Percentiles rank a stretch among this genome's conserved stretches.
phyloP scores from a whole-genome alignment of 1,140 invertebrate genomes.

The Rhizoglyphus robini region DNA sequence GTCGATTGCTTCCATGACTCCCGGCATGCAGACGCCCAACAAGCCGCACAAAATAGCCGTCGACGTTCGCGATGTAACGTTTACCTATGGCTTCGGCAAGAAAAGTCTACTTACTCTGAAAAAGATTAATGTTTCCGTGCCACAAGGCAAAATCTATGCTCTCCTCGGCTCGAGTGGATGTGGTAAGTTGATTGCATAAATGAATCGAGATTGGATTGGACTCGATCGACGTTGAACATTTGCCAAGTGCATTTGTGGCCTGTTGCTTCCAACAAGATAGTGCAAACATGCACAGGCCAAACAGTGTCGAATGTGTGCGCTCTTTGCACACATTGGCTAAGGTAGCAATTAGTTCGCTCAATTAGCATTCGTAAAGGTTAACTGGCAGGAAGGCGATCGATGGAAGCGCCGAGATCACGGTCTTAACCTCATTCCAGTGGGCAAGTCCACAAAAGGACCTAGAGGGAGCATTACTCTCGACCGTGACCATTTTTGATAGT shows the following conservation, averaged over 20 bases:
- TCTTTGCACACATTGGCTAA: neutral
- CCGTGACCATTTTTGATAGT: too few species aligned
- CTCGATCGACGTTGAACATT: neutral
- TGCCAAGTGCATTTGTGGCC: too few species aligned
- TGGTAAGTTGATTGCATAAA: slow-evolving; percentile 43
- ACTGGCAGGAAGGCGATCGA: slow-evolving; percentile 4
- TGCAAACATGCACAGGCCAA: too few species aligned
- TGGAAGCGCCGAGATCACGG: slow-evolving; percentile 8
- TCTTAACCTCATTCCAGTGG: neutral
- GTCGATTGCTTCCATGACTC: neutral
- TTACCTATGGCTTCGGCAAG: slow-evolving; percentile 21
- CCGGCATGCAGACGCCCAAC: neutral
- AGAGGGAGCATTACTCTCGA: too few species aligned
- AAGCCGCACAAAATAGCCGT: slow-evolving; percentile 1
- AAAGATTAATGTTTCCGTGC: slow-evolving; percentile 19
- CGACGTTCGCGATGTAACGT: slow-evolving; percentile 19
- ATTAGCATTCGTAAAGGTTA: neutral
- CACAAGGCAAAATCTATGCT: slow-evolving; percentile 22
- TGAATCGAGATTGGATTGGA: neutral
- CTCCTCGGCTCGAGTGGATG: slow-evolving; percentile 25
- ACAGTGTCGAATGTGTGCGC: too few species aligned
- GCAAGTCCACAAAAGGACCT: too few species aligned
- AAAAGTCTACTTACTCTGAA: slow-evolving; percentile 14
- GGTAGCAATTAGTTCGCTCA: neutral
- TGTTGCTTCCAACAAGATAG: too few species aligned